Evolutionary conservation across 2,888 invertebrate species (phyloP), one percentile per base, ranked within the genome.

Genomic region (Monoplex corrugatus): DNA sequence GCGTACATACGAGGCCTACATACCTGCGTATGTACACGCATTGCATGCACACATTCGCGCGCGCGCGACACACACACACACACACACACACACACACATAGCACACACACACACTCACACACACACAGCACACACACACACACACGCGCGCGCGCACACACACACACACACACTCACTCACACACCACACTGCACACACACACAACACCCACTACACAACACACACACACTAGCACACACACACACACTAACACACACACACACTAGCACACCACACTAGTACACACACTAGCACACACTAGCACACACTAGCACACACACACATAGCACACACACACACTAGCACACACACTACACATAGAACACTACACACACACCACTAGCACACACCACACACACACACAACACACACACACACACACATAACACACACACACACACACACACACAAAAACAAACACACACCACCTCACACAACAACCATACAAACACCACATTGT

Each of bases 191-290:
- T 13, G 3, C 80, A 80, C 80, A 40, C 78, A 78, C 78, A 78
- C 78, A 43, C 78, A 80, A 40, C 0, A 10, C 8, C 80, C 0
- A 40, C 40, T 43, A 43, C 80, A 44, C 82, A 10, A n/a, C 82
- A 10, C 82, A 45, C 82, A 44, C 82, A 45, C 82, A 82, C 44
- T 6, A 40, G 2, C 82, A 45, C 78, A 78, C 78, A 40, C 78
- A 78, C 78, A 40, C 78, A 78, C 78, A 40, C 78, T 38, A 35
- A 40, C 78, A 78, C 78, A 40, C 78, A 78, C 78, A 40, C 68
- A 68, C 68, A 68, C 68, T n/a, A 28, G 32, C 68, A 68, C 68
- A 68, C 68, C 16, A 1, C 68, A n/a, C n/a, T n/a, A n/a, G n/a
- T n/a, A n/a, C 68, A 23, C 68, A 23, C 2, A 2, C 68, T 28